Conservation (phyloP, 2,888 invertebrate species). For the Athripsodes cinereus region DNA sequence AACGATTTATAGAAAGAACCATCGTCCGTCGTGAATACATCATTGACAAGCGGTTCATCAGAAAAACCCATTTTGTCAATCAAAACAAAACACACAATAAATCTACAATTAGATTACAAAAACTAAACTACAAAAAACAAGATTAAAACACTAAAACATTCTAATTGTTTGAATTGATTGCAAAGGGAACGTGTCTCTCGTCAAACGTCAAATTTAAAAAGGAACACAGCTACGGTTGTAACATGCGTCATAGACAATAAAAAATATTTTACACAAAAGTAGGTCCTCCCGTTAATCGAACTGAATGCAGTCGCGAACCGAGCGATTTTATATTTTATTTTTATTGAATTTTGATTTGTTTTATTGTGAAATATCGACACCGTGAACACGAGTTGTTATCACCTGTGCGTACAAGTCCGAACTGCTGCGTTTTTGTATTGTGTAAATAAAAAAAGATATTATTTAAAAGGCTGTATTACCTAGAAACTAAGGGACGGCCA, state of each 20-base stretch:
- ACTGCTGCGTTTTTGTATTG: slow-evolving; percentile 9
- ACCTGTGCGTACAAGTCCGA: slow-evolving; percentile 7
- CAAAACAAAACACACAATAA: neutral
- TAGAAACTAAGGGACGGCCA: slow-evolving; percentile 17
- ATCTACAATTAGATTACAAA: neutral
- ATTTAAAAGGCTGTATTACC: slow-evolving; percentile 15
- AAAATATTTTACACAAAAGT: no score
- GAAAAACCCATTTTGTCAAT: neutral
- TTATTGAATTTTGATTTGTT: neutral
- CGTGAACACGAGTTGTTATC: slow-evolving; percentile 3
- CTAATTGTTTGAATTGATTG: neutral
- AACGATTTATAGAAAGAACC: no score
- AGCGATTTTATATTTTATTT: neutral
- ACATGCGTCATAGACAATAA: no score
- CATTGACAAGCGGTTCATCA: neutral
- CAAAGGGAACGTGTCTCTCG: neutral
- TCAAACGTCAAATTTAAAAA: no score
- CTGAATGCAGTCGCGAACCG: neutral
- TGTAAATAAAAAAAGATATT: slow-evolving; percentile 12
- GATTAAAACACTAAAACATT: neutral
- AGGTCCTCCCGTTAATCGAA: neutral
- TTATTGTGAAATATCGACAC: no score
- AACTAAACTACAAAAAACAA: no score
- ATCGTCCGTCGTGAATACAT: neutral
- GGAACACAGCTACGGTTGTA: no score